Conservation (phyloP, 2,113 vertebrate genomes). For the Nothoprocta perdicaria region DNA sequence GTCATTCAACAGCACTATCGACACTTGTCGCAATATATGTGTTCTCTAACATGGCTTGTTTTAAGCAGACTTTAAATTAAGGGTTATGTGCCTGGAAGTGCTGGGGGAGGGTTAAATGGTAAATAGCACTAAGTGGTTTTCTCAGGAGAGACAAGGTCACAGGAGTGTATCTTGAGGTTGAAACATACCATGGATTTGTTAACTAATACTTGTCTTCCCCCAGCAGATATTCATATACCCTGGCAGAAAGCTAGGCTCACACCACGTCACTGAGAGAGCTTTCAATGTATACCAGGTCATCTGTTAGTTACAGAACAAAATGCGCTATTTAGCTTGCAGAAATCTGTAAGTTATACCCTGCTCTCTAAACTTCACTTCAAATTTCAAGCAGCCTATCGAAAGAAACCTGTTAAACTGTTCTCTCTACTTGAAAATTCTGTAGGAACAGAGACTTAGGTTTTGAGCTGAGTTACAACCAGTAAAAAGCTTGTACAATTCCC, state of each 20-base stretch:
- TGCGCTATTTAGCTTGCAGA: background rate
- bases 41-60: background rate
- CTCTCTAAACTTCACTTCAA: background rate
- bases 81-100: background rate
- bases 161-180: background rate
- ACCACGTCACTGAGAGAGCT: background rate
- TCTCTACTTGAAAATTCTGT: background rate
- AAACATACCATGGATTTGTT: background rate
- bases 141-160: background rate
- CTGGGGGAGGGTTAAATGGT: background rate
- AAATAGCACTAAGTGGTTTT: background rate
- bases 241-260: background rate
- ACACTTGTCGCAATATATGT: background rate
- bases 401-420: background rate
- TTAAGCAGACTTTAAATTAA: background rate
- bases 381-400: background rate
- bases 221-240: background rate
- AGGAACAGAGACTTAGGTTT: background rate
- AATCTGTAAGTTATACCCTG: background rate
- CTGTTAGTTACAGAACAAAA: background rate
- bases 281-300: background rate
- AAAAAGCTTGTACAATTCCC: background rate
- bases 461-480: background rate
- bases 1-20: background rate
- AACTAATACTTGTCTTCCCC: background rate